Conservation (phyloP, 2,797 vertebrate species). For the Chaetophractus vellerosus region DNA sequence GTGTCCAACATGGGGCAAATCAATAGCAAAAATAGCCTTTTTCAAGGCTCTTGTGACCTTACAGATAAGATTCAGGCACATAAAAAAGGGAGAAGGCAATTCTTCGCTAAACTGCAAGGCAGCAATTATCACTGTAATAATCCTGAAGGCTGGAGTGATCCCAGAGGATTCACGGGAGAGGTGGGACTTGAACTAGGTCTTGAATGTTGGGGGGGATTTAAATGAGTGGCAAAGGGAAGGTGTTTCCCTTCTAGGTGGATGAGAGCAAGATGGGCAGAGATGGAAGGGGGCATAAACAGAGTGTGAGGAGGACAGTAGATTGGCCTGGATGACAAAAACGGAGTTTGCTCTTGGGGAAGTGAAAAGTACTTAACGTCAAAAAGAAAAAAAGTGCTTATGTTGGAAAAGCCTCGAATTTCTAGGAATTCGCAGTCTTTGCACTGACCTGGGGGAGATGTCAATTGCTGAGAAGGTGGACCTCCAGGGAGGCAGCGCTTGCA, state of each 20-base stretch:
- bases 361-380: neutral
- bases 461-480: neutral
- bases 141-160: neutral
- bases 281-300: neutral
- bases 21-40: too few species aligned
- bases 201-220: conserved; percentile 3
- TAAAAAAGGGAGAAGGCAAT: neutral
- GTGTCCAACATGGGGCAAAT: too few species aligned
- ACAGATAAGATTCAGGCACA: neutral
- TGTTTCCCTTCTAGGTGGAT: neutral
- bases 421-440: neutral
- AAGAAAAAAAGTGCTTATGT: neutral
- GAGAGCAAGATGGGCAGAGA: neutral
- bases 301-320: neutral
- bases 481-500: neutral
- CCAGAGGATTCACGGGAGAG: neutral
- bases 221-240: neutral
- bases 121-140: neutral
- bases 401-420: neutral
- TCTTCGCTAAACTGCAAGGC: neutral
- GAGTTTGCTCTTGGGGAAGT: neutral
- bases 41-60: neutral
- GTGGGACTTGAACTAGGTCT: neutral
- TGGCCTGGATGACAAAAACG: neutral
- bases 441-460: neutral